phyloP scores from a whole-genome alignment of 2,888 invertebrate genomes.

The Ditula angustiorana region DNA sequence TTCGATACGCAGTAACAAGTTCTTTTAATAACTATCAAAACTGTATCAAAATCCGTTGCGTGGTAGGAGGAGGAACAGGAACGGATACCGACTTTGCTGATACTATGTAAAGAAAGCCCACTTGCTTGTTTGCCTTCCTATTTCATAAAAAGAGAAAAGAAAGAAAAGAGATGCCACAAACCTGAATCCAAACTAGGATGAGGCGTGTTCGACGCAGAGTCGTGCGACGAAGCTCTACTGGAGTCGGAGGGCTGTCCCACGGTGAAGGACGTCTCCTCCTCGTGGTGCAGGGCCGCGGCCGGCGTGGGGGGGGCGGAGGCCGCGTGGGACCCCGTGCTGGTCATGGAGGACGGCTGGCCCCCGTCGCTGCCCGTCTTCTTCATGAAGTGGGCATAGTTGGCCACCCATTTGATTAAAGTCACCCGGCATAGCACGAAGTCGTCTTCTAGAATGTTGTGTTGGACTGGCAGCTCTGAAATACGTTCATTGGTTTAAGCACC shows the following conservation, averaged over 20 bases:
- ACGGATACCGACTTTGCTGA: too few species aligned
- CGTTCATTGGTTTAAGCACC: neutral
- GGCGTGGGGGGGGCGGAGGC: conserved; percentile 74
- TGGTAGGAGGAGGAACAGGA: too few species aligned
- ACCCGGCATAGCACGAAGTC: conserved; percentile 91
- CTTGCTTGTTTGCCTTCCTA: too few species aligned
- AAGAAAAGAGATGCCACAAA: too few species aligned
- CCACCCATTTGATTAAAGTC: conserved; percentile 95
- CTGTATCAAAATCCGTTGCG: too few species aligned
- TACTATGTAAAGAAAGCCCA: too few species aligned
- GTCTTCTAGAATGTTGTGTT: conserved; percentile 89
- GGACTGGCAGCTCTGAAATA: conserved; percentile 88
- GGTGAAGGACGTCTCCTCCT: conserved; percentile 80
- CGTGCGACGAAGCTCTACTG: conserved; percentile 80
- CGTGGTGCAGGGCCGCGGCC: conserved; percentile 72
- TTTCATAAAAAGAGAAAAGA: too few species aligned
- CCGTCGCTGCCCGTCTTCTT: conserved; percentile 85
- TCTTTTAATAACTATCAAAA: too few species aligned
- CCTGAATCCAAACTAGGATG: conserved; percentile 88
- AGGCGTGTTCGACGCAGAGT: conserved; percentile 80
- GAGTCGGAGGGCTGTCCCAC: conserved; percentile 80
- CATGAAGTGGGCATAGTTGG: conserved; percentile 92
- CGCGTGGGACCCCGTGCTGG: conserved; percentile 73
- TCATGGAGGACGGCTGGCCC: conserved; percentile 79
- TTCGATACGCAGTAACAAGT: too few species aligned